Base-by-base conservation (phyloP, 2,888 invertebrate genomes). In the Watsonalla cultraria region DNA sequence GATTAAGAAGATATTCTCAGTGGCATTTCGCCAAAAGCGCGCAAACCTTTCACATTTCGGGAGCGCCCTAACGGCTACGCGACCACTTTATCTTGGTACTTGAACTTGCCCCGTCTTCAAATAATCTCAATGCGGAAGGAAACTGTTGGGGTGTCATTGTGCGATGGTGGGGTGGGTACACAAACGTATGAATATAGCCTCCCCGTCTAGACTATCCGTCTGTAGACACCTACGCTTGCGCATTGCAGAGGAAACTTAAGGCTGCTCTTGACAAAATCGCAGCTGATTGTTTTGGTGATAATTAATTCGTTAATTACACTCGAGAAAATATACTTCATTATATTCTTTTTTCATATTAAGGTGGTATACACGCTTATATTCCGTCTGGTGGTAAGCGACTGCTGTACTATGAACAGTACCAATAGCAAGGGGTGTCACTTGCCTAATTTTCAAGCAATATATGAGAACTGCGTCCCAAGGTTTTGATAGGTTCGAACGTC, bases 171-270 rank as follows among this genome's bases (percentile, higher is more conserved):
- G 53, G 7, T 59, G 59, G 55, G 56, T 55, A 62, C 59, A 59
- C 24, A 66, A 66, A 64, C 65, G 65, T 64, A 66, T 60, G 65
- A 60, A 59, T 57, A 71, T 68, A 70, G 66, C 73, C 78, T 70
- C 81, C 80, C 82, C 61, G 85, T 86, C 85, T 86, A 86, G 85
- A 86, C 84, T 57, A 58, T 24, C 47, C 66, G 84, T 82, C 83
- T 82, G 80, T 70, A 59, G 81, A 79, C 57, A 56, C 59, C 53
- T 65, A 72, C 81, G 80, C 84, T 80, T 79, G 86, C 86, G 82
- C 61, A 59, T 49, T 55, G 54, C 59, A 58, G 65, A 5, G 0
- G 57, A 64, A 42, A 42, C 37, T 24, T 24, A 37, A 37, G 7
- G 8, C 37, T 5, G 7, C 37, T 37, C 4, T 37, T 8, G 4